phyloP scores from a whole-genome alignment of 2,888 invertebrate genomes.

The Zygogramma bicolorata region DNA sequence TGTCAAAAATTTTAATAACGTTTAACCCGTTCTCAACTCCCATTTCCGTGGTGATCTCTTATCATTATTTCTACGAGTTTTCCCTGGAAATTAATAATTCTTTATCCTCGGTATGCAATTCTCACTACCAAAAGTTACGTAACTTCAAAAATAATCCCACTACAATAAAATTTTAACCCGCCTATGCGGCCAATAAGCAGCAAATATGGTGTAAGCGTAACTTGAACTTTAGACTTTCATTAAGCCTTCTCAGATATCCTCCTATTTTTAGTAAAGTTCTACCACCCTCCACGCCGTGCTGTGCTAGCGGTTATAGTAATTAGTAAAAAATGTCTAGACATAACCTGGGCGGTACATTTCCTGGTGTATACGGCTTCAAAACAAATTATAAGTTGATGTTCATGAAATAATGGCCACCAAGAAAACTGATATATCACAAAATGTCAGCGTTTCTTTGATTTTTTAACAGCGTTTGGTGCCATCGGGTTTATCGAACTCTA shows the following conservation, averaged over 20 bases:
- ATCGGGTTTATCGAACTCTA: neutral
- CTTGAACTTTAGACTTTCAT: slow-evolving; percentile 19
- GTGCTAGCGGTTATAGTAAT: slow-evolving; percentile 40
- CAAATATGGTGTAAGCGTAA: slow-evolving; percentile 7
- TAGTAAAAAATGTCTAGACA: slow-evolving; percentile 50
- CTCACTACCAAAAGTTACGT: too few species aligned
- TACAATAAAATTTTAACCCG: neutral
- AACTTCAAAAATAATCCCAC: neutral
- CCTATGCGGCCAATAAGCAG: neutral
- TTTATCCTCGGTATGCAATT: neutral
- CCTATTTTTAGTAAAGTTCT: slow-evolving; percentile 16
- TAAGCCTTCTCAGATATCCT: slow-evolving; percentile 15
- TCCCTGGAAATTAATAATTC: neutral
- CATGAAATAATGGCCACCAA: slow-evolving; percentile 13
- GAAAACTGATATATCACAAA: slow-evolving; percentile 17
- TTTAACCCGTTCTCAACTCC: too few species aligned
- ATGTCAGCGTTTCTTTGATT: slow-evolving; percentile 6
- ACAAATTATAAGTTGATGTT: slow-evolving; percentile 40
- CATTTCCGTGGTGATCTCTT: too few species aligned
- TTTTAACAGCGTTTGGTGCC: neutral
- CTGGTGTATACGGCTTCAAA: slow-evolving; percentile 34
- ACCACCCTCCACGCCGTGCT: slow-evolving; percentile 37
- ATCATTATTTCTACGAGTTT: too few species aligned
- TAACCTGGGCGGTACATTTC: slow-evolving; percentile 37
- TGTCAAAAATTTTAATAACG: too few species aligned